A percentile compares a stretch with the other conserved stretches of the same genome.
phyloP scores from a whole-genome alignment of 2,797 vertebrate genomes.

The Hephaestus fuliginosus region DNA sequence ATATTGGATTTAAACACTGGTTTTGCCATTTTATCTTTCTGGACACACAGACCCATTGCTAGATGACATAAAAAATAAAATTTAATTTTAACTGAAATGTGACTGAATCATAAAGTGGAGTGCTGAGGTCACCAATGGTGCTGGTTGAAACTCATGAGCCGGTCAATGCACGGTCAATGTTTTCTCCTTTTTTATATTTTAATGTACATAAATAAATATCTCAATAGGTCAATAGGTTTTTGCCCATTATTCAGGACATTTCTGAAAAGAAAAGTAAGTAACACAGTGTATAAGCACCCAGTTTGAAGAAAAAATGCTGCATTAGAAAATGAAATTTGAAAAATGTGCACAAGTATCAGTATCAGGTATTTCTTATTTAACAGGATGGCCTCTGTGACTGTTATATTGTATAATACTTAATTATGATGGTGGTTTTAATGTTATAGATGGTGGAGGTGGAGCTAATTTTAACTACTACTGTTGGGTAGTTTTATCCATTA shows the following conservation, averaged over 20 bases:
- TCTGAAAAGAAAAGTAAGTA: not conserved
- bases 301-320: not conserved
- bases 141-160: not conserved
- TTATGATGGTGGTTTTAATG: not conserved
- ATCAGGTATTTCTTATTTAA: not conserved
- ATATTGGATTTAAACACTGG: not conserved
- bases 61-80: not conserved
- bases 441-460: not conserved
- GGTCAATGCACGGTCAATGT: not conserved
- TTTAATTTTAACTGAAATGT: not conserved
- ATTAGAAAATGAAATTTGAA: not conserved
- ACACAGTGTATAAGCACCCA: not conserved
- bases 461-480: not conserved
- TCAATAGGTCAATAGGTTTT: not conserved
- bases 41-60: not conserved
- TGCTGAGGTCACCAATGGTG: not conserved
- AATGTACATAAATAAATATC: not conserved
- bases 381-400: not conserved
- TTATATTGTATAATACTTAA: not conserved
- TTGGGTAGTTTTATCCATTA: not conserved
- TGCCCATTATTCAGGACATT: not conserved
- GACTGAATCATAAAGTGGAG: not conserved
- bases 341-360: not conserved
- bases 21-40: not conserved
- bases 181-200: constrained; percentile 4